Conservation (phyloP, 2,888 invertebrate genomes). For the Tiliacea aurago region DNA sequence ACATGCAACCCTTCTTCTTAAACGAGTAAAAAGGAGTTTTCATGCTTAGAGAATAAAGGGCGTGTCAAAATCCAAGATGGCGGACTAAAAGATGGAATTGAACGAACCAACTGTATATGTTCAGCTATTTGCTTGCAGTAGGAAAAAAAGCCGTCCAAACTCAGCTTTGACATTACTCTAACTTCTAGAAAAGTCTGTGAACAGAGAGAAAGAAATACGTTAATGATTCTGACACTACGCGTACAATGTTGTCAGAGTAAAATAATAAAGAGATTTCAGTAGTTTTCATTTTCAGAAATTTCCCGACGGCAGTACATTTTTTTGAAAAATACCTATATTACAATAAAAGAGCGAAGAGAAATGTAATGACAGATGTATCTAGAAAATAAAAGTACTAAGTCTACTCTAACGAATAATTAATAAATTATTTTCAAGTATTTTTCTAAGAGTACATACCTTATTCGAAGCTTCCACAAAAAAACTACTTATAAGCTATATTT, state of each 20-base stretch:
- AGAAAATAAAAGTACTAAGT: slow-evolving; percentile 54
- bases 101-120: slow-evolving; percentile 90
- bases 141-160: slow-evolving; percentile 90
- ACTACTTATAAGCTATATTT: slow-evolving; percentile 88
- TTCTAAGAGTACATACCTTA: slow-evolving; percentile 54
- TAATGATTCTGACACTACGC: slow-evolving; percentile 71
- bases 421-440: neutral
- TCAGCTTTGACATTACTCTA: slow-evolving; percentile 88
- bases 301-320: slow-evolving; percentile 9
- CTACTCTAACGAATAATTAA: slow-evolving; percentile 46
- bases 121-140: slow-evolving; percentile 91
- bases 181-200: slow-evolving; percentile 85
- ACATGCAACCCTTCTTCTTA: slow-evolving; percentile 20
- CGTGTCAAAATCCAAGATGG: slow-evolving; percentile 66
- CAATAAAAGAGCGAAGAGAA: slow-evolving; percentile 22
- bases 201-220: slow-evolving; percentile 82
- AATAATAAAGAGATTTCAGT: slow-evolving; percentile 29
- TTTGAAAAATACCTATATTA: neutral
- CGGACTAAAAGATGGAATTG: slow-evolving; percentile 67
- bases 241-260: slow-evolving; percentile 46
- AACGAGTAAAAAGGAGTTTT: slow-evolving; percentile 1
- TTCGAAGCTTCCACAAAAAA: slow-evolving; percentile 51
- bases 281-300: slow-evolving; percentile 4
- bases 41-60: slow-evolving; percentile 55
- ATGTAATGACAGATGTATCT: slow-evolving; percentile 50